A percentile compares a stretch with the other conserved stretches of the same genome.
Evolutionary conservation across 2,797 vertebrate genomes (phyloP).

Genomic region (Acanthurus tractus): DNA sequence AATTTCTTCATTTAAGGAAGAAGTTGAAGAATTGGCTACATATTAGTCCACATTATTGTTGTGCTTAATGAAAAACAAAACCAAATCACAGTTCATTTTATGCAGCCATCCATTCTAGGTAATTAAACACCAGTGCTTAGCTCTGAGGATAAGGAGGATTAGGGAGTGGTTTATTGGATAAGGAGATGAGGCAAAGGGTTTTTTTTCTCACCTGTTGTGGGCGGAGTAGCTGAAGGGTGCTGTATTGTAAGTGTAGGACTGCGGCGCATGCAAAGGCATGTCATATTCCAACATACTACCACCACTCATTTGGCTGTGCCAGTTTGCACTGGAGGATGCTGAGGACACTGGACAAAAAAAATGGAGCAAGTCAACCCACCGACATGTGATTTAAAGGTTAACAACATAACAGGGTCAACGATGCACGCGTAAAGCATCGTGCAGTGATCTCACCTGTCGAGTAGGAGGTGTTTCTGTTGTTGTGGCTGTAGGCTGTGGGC

Average conservation of each 20-base stretch:
- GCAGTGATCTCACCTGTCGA: slow-evolving; percentile 86
- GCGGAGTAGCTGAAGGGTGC: slow-evolving; percentile 86
- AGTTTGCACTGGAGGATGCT: slow-evolving; percentile 86
- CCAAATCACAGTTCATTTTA: slow-evolving; percentile 45
- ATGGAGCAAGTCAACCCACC: slow-evolving; percentile 15
- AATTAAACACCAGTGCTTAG: slow-evolving; percentile 69
- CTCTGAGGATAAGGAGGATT: slow-evolving; percentile 71
- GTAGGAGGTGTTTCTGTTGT: slow-evolving; percentile 86
- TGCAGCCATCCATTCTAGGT: slow-evolving; percentile 43
- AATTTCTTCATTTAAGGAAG: slow-evolving; percentile 1
- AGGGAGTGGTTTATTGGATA: slow-evolving; percentile 75
- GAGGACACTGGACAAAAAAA: slow-evolving; percentile 83
- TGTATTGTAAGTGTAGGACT: slow-evolving; percentile 87
- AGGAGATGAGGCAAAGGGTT: slow-evolving; percentile 52
- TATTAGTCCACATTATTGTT: slow-evolving; percentile 22
- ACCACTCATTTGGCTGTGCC: slow-evolving; percentile 85
- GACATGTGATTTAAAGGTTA: neutral
- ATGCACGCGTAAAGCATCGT: neutral
- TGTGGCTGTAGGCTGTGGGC: slow-evolving; percentile 87
- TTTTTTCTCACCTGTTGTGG: slow-evolving; percentile 91
- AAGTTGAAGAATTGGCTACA: slow-evolving; percentile 26
- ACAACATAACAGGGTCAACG: neutral
- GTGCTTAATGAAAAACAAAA: slow-evolving; percentile 26
- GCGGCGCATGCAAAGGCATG: slow-evolving; percentile 79
- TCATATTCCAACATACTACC: slow-evolving; percentile 87